Evolutionary conservation across 2,797 vertebrate genomes (phyloP).

Genomic region (Darevskia mixta): DNA sequence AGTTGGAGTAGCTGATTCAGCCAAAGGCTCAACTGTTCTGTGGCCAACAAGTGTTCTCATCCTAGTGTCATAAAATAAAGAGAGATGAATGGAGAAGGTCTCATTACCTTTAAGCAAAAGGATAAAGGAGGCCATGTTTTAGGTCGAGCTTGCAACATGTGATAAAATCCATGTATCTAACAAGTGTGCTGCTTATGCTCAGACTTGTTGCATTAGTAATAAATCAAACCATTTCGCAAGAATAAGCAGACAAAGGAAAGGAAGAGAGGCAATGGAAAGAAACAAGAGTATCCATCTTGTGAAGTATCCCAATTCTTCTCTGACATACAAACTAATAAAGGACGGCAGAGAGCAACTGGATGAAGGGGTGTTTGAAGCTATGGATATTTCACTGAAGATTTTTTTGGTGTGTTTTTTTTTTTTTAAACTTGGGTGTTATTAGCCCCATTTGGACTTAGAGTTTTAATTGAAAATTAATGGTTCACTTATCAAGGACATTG

Average conservation of each 20-base stretch:
- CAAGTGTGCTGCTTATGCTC: slow-evolving; percentile 9
- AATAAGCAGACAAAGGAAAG: slow-evolving; percentile 27
- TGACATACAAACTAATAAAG: slow-evolving; percentile 28
- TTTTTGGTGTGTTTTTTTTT: neutral
- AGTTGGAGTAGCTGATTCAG: neutral
- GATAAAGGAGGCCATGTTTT: slow-evolving; percentile 10
- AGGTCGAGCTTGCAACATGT: slow-evolving; percentile 15
- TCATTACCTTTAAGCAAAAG: slow-evolving; percentile 6
- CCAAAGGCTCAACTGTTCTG: neutral
- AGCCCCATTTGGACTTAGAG: neutral
- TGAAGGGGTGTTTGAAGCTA: slow-evolving; percentile 5
- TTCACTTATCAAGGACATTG: neutral
- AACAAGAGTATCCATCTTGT: slow-evolving; percentile 33
- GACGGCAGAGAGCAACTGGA: slow-evolving; percentile 5
- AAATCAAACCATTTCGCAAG: slow-evolving; percentile 39
- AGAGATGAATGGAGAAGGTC: slow-evolving; percentile 7
- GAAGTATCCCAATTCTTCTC: slow-evolving; percentile 32
- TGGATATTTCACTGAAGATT: neutral
- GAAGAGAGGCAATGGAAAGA: slow-evolving; percentile 33
- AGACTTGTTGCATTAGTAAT: slow-evolving; percentile 30
- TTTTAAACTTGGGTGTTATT: neutral
- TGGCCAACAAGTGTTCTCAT: neutral
- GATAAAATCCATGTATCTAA: slow-evolving; percentile 19
- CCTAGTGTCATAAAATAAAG: slow-evolving; percentile 11
- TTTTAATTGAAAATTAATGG: slow-evolving; percentile 6